These are phyloP conservation scores for Pharmacophagus antenor DNA, from an alignment of 2,888 invertebrate genomes.

Conservation along the genomic window DNA sequence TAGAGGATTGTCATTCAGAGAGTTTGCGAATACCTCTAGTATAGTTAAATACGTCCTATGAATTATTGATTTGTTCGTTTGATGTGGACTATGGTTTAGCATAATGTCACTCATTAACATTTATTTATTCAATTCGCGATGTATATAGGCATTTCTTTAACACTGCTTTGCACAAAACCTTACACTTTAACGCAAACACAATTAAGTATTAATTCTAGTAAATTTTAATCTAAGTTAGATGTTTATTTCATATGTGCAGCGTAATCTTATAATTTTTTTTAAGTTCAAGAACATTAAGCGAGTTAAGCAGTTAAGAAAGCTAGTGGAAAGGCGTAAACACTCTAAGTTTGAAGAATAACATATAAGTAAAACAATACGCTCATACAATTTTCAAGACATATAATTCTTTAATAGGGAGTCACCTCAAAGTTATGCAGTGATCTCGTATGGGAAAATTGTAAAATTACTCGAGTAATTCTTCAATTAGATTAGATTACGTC, in stretches of 20 bases:
- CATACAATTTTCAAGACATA: too few species aligned
- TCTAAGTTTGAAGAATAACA: too few species aligned
- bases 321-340: too few species aligned
- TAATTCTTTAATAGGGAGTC: neutral
- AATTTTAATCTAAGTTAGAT: too few species aligned
- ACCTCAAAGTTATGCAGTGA: conserved; percentile 10
- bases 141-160: conserved; percentile 19
- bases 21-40: conserved; percentile 11
- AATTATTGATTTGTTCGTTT: conserved; percentile 28
- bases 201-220: neutral
- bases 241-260: too few species aligned
- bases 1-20: conserved; percentile 6
- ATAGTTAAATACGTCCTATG: conserved; percentile 15
- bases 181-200: neutral
- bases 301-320: too few species aligned
- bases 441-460: conserved; percentile 25
- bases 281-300: too few species aligned
- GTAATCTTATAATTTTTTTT: too few species aligned
- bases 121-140: conserved; percentile 20
- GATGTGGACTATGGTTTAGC: conserved; percentile 22
- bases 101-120: conserved; percentile 26
- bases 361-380: too few species aligned
- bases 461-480: conserved; percentile 27
- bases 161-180: neutral
- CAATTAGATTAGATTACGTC: conserved; percentile 27